Evolutionary conservation across 2,797 vertebrate genomes (phyloP).

Genomic region (Hypotaenidia philippensis): DNA sequence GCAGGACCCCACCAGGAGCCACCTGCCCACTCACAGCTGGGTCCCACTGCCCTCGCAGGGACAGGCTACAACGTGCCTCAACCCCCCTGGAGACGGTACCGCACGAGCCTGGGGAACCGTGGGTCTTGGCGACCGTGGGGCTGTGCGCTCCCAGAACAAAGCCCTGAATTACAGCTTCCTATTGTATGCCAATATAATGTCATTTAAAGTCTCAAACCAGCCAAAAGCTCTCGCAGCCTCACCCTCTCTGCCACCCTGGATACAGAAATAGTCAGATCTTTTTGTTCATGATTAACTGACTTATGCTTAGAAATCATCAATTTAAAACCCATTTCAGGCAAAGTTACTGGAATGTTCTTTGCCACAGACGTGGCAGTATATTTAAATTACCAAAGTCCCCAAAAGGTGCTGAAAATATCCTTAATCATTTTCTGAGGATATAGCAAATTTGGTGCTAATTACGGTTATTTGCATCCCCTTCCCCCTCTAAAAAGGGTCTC

Average conservation of each 20-base stretch:
- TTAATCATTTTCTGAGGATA: constrained; percentile 48
- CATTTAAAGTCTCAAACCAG: constrained; percentile 14
- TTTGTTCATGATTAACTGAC: constrained; percentile 65
- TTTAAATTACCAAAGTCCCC: constrained; percentile 40
- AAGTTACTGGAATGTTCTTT: constrained; percentile 59
- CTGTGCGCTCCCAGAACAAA: background rate
- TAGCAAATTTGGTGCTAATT: constrained; percentile 67
- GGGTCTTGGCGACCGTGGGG: accelerated
- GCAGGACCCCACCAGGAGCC: background rate
- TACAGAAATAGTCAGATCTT: constrained; percentile 58
- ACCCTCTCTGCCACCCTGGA: constrained; percentile 9
- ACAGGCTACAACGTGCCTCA: background rate
- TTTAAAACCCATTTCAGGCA: constrained; percentile 61
- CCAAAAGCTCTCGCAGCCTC: constrained; percentile 8
- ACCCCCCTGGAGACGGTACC: background rate
- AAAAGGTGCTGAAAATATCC: constrained; percentile 57
- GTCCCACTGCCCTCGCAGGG: background rate
- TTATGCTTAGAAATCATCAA: constrained; percentile 59
- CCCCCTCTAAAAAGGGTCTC: constrained; percentile 15
- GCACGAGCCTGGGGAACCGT: background rate
- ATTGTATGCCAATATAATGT: background rate
- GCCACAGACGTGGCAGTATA: background rate
- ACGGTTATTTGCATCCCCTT: constrained; percentile 66
- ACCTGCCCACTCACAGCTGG: accelerated
- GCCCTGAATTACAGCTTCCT: background rate